These are phyloP conservation scores for Arctopsyche grandis DNA, from an alignment of 1,140 invertebrate genomes.

Conservation along the genomic window DNA sequence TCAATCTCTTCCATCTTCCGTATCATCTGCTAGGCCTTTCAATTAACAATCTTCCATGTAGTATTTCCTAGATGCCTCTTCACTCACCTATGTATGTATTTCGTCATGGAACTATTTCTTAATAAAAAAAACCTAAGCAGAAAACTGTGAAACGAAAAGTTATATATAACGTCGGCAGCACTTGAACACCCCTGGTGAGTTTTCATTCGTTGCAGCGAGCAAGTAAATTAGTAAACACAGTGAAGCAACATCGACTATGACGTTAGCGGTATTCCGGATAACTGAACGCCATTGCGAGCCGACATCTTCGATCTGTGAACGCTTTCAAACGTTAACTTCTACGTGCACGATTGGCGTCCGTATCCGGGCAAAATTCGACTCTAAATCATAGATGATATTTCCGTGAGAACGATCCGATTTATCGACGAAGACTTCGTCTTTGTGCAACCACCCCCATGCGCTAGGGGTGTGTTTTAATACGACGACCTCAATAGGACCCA, in stretches of 20 bases:
- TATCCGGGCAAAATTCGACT: background rate
- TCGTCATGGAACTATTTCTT: too few relatives aligned
- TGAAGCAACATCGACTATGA: slow-evolving; percentile 22
- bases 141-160: too few relatives aligned
- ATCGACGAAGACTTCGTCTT: background rate
- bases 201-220: slow-evolving; percentile 24
- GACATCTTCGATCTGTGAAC: slow-evolving; percentile 10
- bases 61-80: too few relatives aligned
- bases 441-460: background rate
- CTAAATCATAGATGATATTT: background rate
- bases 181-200: background rate
- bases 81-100: too few relatives aligned
- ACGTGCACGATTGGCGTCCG: background rate
- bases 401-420: background rate
- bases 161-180: background rate
- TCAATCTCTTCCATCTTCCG: too few relatives aligned
- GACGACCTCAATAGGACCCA: slow-evolving; percentile 24
- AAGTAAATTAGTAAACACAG: slow-evolving; percentile 46
- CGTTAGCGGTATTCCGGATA: slow-evolving; percentile 43
- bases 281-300: slow-evolving; percentile 33
- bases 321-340: slow-evolving; percentile 1
- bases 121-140: too few relatives aligned
- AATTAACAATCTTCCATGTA: too few relatives aligned
- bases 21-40: too few relatives aligned
- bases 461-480: slow-evolving; percentile 29